Evolutionary conservation across 2,113 vertebrate species (phyloP).

Genomic region (Oryzias melastigma): DNA sequence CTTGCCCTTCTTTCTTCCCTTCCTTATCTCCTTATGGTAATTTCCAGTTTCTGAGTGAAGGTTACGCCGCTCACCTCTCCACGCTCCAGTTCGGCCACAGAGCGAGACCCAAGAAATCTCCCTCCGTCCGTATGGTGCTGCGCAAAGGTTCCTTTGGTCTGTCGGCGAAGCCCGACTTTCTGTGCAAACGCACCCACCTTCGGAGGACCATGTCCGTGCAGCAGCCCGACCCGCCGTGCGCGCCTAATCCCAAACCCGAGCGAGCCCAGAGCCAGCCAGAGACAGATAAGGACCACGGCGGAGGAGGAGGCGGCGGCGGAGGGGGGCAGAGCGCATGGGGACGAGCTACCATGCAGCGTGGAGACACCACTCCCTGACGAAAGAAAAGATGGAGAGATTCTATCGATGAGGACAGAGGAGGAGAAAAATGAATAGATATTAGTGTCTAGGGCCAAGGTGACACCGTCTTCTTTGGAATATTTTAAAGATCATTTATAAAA

Average conservation of each 20-base stretch:
- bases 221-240: slow-evolving; percentile 89
- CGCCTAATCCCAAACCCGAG: slow-evolving; percentile 90
- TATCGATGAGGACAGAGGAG: slow-evolving; percentile 19
- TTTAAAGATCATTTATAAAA: neutral
- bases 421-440: slow-evolving; percentile 30
- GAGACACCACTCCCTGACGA: slow-evolving; percentile 84
- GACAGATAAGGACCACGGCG: slow-evolving; percentile 90
- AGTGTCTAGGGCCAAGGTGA: slow-evolving; percentile 62
- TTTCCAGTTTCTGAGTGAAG: slow-evolving; percentile 91
- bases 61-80: slow-evolving; percentile 93
- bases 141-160: slow-evolving; percentile 95
- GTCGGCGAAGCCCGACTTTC: slow-evolving; percentile 92
- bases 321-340: slow-evolving; percentile 81
- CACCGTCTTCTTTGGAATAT: neutral
- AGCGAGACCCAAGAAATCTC: slow-evolving; percentile 91
- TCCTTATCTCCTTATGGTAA: slow-evolving; percentile 7
- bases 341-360: slow-evolving; percentile 84
- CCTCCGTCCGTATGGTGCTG: slow-evolving; percentile 90
- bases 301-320: slow-evolving; percentile 52
- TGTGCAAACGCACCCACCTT: slow-evolving; percentile 93
- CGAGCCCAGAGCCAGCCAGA: slow-evolving; percentile 97
- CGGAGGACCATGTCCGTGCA: slow-evolving; percentile 96
- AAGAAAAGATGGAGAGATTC: slow-evolving; percentile 22
- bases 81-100: slow-evolving; percentile 89
- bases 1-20: slow-evolving; percentile 2